phyloP scores from a whole-genome alignment of 2,888 invertebrate species.

The Chirona hameri region DNA sequence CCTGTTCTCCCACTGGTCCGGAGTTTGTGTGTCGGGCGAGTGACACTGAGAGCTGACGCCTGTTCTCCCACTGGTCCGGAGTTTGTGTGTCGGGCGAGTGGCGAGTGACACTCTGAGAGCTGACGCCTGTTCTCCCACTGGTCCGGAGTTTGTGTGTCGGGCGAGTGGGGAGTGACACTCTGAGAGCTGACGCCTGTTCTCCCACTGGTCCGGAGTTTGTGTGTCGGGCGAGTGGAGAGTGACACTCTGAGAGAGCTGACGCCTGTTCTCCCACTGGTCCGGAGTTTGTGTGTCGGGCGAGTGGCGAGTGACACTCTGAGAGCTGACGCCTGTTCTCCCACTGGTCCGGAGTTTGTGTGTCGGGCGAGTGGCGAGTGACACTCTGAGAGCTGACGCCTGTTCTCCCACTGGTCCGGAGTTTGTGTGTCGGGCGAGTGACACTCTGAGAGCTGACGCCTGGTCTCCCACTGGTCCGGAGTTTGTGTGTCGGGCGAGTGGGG shows the following conservation, averaged over 20 bases:
- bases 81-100: neutral
- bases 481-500: neutral
- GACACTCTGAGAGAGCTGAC: neutral
- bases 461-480: neutral
- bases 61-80: neutral
- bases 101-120: neutral
- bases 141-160: neutral
- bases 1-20: neutral
- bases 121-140: neutral
- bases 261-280: neutral
- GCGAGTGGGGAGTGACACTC: neutral
- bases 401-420: neutral
- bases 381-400: neutral
- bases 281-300: neutral
- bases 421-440: neutral
- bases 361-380: neutral
- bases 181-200: neutral
- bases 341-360: neutral
- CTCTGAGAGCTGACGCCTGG: neutral
- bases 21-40: neutral
- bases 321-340: neutral
- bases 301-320: neutral
- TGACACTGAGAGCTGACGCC: neutral
- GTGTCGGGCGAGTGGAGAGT: neutral
- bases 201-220: neutral